A percentile compares a stretch with the other conserved stretches of the same genome.
Conservation (phyloP, 2,888 invertebrate species). For the Terebella lapidaria region DNA sequence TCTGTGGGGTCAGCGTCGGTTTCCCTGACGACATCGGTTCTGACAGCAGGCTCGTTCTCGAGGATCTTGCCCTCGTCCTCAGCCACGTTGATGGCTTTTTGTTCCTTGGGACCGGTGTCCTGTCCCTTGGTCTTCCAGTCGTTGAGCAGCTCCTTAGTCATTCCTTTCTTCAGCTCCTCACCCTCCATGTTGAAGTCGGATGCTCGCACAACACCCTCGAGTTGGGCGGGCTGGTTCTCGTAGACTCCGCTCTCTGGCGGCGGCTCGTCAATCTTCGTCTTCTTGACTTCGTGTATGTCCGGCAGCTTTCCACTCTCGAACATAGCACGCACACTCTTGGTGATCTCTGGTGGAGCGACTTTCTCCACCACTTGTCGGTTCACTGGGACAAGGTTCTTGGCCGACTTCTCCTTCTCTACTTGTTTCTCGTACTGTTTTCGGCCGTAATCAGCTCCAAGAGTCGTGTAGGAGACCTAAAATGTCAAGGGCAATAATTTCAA, state of each 20-base stretch:
- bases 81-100: constrained; percentile 8
- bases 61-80: constrained; percentile 11
- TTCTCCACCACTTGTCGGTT: constrained; percentile 24
- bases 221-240: constrained; percentile 16
- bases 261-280: constrained; percentile 10
- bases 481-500: neutral
- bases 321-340: constrained; percentile 22
- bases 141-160: constrained; percentile 6
- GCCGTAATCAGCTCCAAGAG: constrained; percentile 8
- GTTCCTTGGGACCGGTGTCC: constrained; percentile 8
- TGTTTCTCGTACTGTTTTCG: constrained; percentile 4
- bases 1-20: constrained; percentile 1
- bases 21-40: constrained; percentile 11
- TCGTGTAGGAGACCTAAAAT: constrained; percentile 5
- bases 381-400: constrained; percentile 13
- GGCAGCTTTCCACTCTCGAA: constrained; percentile 25
- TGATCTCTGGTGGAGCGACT: constrained; percentile 26
- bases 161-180: neutral
- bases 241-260: constrained; percentile 8
- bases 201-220: constrained; percentile 17
- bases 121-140: constrained; percentile 7
- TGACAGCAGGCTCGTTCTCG: constrained; percentile 12
- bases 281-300: constrained; percentile 17
- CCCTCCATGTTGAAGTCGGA: neutral
- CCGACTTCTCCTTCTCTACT: neutral